A percentile compares a stretch with the other conserved stretches of the same genome.
Evolutionary conservation across 2,797 vertebrate species (phyloP).

Genomic region (Florisuga fusca): DNA sequence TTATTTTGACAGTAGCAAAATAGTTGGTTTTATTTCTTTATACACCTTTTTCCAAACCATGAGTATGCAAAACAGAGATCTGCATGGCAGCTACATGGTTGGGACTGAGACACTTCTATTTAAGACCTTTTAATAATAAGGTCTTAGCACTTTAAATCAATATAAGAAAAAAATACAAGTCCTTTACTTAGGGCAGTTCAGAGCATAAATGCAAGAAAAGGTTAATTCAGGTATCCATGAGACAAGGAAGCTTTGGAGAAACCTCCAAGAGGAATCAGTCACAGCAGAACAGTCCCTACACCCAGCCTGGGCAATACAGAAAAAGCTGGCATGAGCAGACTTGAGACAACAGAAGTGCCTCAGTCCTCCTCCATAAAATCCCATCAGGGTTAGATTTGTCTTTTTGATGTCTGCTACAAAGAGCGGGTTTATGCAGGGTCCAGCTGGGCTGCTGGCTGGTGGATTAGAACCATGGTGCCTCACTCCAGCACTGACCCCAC

Average conservation of each 20-base stretch:
- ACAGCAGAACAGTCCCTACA: neutral
- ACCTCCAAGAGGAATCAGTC: neutral
- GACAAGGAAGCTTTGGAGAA: neutral
- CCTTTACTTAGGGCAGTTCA: neutral
- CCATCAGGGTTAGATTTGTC: neutral
- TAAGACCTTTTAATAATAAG: neutral
- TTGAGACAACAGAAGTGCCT: neutral
- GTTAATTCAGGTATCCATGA: neutral
- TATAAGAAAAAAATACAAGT: neutral
- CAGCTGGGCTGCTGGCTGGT: neutral
- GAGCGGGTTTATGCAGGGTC: rapidly evolving
- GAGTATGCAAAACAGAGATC: neutral
- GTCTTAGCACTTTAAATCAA: neutral
- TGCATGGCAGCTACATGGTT: neutral
- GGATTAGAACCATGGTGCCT: rapidly evolving
- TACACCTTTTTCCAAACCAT: neutral
- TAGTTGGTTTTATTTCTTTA: neutral
- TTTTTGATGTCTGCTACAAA: neutral
- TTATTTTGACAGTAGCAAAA: conserved; percentile 26
- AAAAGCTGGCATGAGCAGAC: rapidly evolving
- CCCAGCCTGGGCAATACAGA: neutral
- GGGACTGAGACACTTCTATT: neutral
- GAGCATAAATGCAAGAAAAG: neutral
- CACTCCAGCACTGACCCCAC: neutral
- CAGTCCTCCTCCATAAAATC: neutral